Evolutionary conservation across 2,797 vertebrate genomes (phyloP).

Genomic region (Hoplostethus atlanticus): DNA sequence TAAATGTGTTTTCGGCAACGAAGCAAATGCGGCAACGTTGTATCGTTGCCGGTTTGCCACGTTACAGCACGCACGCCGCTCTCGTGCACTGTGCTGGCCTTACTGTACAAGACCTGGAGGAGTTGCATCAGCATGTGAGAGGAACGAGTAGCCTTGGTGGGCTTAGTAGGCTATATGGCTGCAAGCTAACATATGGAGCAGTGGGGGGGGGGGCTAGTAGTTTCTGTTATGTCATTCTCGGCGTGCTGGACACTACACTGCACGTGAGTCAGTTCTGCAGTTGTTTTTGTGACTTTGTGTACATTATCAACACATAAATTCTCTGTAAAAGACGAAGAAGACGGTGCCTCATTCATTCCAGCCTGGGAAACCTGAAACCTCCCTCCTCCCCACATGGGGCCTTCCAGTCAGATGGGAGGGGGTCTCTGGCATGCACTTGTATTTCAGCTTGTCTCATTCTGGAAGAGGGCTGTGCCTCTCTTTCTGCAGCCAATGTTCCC

Average conservation of each 20-base stretch:
- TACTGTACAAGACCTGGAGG: constrained; percentile 38
- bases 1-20: neutral
- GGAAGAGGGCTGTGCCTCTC: neutral
- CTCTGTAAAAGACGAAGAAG: neutral
- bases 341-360: neutral
- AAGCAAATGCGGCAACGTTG: neutral
- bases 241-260: too few species aligned
- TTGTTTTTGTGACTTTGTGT: neutral
- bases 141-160: neutral
- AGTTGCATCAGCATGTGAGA: constrained; percentile 63
- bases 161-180: constrained; percentile 22
- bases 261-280: too few species aligned
- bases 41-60: constrained; percentile 41
- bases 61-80: constrained; percentile 7
- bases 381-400: constrained; percentile 17
- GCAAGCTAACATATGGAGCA: neutral
- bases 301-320: neutral
- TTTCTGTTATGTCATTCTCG: too few species aligned
- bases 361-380: constrained; percentile 38
- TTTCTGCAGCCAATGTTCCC: constrained; percentile 20
- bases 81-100: neutral
- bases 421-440: neutral
- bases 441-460: neutral
- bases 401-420: constrained; percentile 1
- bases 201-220: too few species aligned